Base-by-base conservation (phyloP, 1,140 invertebrate genomes). In the Sycophaga agraensis region DNA sequence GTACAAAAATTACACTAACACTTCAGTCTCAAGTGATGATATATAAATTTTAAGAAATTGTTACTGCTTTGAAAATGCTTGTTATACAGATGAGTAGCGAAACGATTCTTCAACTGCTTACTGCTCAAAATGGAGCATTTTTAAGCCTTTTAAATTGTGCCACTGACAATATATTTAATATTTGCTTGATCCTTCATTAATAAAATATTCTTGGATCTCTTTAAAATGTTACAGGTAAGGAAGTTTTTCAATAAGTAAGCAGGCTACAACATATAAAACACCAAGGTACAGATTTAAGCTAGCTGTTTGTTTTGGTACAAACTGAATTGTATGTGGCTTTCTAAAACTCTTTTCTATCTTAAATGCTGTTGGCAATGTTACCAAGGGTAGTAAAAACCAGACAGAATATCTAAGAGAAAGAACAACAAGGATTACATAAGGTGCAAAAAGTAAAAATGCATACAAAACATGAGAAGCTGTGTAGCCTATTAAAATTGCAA, bases 401-500 rank as follows among this genome's bases (percentile, higher is more conserved):
- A 87, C 73, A 5, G 92, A 93, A 75, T 90, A 90, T 73, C 93
- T 89, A 0, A 94, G 80, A 7, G 90, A 87, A 51, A 91, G 85
- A 39, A 96, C 90, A 31, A 91, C 87, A 79, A 97, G 91, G 63
- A 92, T 86, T 56, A 96, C 90, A 69, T 97, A 97, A 5, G 96
- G 95, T 39, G 89, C 87, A 76, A 97, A 98, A 11, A 98, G 75
- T 62, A 98, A 84, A 82, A 94, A 87, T 45, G 91, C 92, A 79
- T 95, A 97, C 8, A 97, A 82, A 61, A 96, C 85, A 79, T 96
- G 93, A 11, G 96, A 97, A 56, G 90, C 89, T 39, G 91, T 93
- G 68, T 88, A 88, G 14, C 95, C 96, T 68, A 97, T 89, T n/a
- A 96, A 77, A 72, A 98, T 96, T 8, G 96, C 94, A 65, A 97